A percentile compares a stretch with the other conserved stretches of the same genome.
phyloP scores from a whole-genome alignment of 2,113 vertebrate species.

The Pterocles gutturalis region DNA sequence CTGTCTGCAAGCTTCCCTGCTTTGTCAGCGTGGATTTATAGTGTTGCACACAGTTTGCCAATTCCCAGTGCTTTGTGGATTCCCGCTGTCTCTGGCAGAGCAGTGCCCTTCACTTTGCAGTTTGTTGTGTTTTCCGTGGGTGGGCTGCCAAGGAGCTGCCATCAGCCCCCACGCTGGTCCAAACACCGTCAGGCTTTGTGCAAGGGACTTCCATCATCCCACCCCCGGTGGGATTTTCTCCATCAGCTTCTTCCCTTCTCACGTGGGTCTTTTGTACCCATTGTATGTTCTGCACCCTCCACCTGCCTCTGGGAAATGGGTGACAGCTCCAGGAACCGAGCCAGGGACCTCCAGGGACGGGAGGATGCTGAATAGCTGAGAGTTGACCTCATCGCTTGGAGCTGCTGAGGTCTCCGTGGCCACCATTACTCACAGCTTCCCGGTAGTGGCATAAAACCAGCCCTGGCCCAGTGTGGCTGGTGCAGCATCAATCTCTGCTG shows the following conservation, averaged over 20 bases:
- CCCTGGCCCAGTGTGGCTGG: not conserved
- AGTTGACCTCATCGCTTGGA: not conserved
- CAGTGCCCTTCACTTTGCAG: not conserved
- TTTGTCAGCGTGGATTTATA: not conserved
- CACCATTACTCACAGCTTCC: not conserved
- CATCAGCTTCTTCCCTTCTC: not conserved
- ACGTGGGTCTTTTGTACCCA: not conserved
- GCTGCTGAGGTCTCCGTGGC: not conserved
- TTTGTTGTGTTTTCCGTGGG: not conserved
- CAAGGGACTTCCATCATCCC: not conserved
- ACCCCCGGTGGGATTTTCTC: not conserved
- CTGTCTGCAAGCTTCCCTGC: not conserved
- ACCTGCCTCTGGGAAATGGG: not conserved
- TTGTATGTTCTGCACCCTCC: not conserved
- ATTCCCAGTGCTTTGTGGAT: not conserved
- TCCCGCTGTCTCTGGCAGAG: not conserved
- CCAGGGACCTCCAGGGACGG: not conserved
- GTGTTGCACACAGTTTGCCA: not conserved
- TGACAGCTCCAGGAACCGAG: not conserved
- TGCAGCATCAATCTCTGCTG: not conserved
- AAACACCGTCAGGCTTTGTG: not conserved
- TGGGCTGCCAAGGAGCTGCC: conserved; percentile 17
- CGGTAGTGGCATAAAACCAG: not conserved
- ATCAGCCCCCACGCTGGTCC: not conserved
- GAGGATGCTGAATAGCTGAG: not conserved